Conservation (phyloP, 2,113 vertebrate species). For the Rhombomys opimus region DNA sequence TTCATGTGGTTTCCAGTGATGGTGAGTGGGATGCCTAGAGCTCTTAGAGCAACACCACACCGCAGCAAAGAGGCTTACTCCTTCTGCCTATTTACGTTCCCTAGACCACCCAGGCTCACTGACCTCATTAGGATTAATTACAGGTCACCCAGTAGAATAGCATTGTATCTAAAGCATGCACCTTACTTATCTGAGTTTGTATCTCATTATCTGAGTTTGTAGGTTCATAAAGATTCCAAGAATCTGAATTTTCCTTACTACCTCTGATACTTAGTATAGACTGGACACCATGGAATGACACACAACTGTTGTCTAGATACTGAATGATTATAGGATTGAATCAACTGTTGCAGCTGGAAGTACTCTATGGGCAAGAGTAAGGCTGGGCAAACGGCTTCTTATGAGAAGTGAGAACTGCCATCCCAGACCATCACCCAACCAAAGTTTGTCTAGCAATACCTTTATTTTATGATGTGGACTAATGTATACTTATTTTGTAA, state of each 20-base stretch:
- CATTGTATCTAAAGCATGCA: too few relatives aligned
- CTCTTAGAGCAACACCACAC: background rate
- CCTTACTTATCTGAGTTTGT: background rate
- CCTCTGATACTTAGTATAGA: background rate
- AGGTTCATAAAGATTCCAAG: background rate
- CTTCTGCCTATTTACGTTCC: background rate
- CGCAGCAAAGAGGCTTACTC: background rate
- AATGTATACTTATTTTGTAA: background rate
- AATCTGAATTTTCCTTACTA: background rate
- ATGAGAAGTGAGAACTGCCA: background rate
- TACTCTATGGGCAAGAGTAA: fast-evolving
- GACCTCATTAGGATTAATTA: background rate
- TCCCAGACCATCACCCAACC: background rate
- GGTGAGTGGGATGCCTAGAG: background rate
- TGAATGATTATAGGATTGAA: background rate
- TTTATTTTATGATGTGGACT: background rate
- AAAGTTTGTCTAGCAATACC: background rate
- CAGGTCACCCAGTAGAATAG: background rate
- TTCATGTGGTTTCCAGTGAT: background rate
- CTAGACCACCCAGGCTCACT: background rate
- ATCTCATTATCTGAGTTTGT: background rate
- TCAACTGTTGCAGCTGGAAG: background rate
- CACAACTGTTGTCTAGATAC: background rate
- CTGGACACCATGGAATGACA: fast-evolving
- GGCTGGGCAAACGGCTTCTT: background rate